phyloP scores from a whole-genome alignment of 2,888 invertebrate species.

The Carterocephalus palaemon region DNA sequence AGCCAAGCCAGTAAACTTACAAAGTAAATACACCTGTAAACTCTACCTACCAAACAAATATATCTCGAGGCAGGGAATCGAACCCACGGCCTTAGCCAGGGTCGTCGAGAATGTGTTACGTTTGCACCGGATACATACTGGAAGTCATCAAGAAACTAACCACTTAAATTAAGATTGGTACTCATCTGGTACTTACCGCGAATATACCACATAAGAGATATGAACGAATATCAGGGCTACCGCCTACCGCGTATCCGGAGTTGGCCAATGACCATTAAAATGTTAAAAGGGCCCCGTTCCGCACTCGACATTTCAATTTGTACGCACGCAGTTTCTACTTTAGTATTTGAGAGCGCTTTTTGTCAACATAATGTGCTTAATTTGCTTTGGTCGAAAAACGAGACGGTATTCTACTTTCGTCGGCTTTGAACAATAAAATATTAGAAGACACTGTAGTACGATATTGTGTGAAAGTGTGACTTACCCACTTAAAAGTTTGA shows the following conservation, averaged over 20 bases:
- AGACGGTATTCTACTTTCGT: slow-evolving; percentile 33
- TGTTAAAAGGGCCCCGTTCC: slow-evolving; percentile 64
- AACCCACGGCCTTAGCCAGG: too few relatives aligned
- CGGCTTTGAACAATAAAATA: slow-evolving; percentile 31
- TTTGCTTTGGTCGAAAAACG: slow-evolving; percentile 53
- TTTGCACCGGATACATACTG: too few relatives aligned
- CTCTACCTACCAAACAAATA: too few relatives aligned
- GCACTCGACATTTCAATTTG: slow-evolving; percentile 68
- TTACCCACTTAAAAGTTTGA: background rate
- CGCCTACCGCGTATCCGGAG: slow-evolving; percentile 67
- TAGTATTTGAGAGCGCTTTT: slow-evolving; percentile 47
- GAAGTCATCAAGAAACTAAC: too few relatives aligned
- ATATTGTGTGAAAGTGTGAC: slow-evolving; percentile 13
- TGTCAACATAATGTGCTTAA: slow-evolving; percentile 67
- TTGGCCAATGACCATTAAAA: slow-evolving; percentile 56
- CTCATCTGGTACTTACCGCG: background rate
- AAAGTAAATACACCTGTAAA: too few relatives aligned
- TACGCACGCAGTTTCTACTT: slow-evolving; percentile 42
- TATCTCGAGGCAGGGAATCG: too few relatives aligned
- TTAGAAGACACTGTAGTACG: slow-evolving; percentile 1
- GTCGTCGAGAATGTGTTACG: too few relatives aligned
- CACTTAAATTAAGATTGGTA: too few relatives aligned
- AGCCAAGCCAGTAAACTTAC: too few relatives aligned
- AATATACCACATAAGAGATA: background rate
- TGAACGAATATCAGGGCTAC: slow-evolving; percentile 6